Base-by-base conservation (phyloP, 2,797 vertebrate genomes). In the Etheostoma perlongum region DNA sequence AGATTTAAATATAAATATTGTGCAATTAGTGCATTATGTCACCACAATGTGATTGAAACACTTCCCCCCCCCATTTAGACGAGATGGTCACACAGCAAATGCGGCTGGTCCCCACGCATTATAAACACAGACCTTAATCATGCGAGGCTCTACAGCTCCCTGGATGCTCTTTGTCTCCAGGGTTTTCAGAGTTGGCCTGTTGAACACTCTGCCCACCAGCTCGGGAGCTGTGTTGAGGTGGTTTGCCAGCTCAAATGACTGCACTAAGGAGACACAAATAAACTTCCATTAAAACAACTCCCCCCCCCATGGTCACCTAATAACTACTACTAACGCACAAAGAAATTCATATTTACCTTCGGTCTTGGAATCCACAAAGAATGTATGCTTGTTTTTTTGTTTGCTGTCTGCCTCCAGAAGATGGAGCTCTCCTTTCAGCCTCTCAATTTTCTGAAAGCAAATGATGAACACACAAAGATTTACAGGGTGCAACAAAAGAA, bases 361-460 rank as follows among this genome's bases (percentile, higher is more conserved):
- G 64, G 94, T 95, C 80, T 94, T 96, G 10, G 96, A 95, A 65
- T 98, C 95, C 74, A 98, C 94, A 91, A 97, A 99, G 92, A 99
- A 99, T 0, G 93, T 79, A 19, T 99, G 98, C 2, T 91, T 95
- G 80, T 97, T 96, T 72, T 92, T 93, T 36, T 93, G 93, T 86
- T 96, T 96, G 63, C 94, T 92, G 2, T 95, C 94, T 2, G 93
- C 96, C 19, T 97, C 97, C 91, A 99, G 95, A 76, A 99, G 95
- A 86, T 99, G 98, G 85, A 99, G 98, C 93, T 97, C 97, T 18
- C 95, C 96, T 87, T 99, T 99, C 82, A 99, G 49, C 76, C 95
- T 91, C 91, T 99, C 98, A 10, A 99, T 99, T 99, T 99, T 99
- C 98, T 99, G 91, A 51, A 68, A 80, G 46, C n/a, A 75, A 59